Evolutionary conservation across 2,888 invertebrate genomes (phyloP), one percentile per base, ranked within the genome.

Genomic region (Anthophora plumipes): DNA sequence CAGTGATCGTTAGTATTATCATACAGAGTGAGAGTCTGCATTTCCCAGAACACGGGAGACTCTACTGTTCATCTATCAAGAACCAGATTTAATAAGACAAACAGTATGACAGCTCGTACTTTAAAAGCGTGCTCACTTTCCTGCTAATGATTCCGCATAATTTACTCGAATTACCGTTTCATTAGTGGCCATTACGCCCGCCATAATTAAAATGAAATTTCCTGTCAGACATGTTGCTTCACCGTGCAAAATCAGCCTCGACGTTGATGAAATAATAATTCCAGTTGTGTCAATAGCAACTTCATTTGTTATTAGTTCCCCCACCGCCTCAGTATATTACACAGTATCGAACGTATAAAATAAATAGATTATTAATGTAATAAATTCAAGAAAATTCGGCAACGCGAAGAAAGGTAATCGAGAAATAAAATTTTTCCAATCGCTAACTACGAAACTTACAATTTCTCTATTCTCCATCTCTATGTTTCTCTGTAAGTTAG

Each of bases 151-250:
- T 6, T 43, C 9, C 60, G 43, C 22, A 14, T 43, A 43, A 61
- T 61, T 61, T 22, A 43, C 60, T 43, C 22, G 9, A 22, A 61
- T 61, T 61, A 11, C 17, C 22, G 43, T 25, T 61, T 43, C 17
- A 54, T 25, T 61, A 61, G 11, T 37, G 17, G 9, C 43, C 14
- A 43, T 41, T 22, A 43, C 20, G 17, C 5, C n/a, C 14, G 43
- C 41, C 22, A 25, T n/a, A n/a, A 63, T 63, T 46, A 63, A 63
- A 46, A 46, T 20, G 25, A 17, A 63, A 46, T 43, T 43, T 43
- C 9, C 22, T 25, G 41, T 43, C 22, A 22, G 17, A 61, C 43
- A 22, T 7, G 14, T 22, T 6, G 54, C 20, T 43, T 43, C 43
- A 43, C 7, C 9, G 17, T 0, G 1, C 25, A 46, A 63, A 25